phyloP scores from a whole-genome alignment of 1,140 invertebrate genomes.

The Subanguina moxae region DNA sequence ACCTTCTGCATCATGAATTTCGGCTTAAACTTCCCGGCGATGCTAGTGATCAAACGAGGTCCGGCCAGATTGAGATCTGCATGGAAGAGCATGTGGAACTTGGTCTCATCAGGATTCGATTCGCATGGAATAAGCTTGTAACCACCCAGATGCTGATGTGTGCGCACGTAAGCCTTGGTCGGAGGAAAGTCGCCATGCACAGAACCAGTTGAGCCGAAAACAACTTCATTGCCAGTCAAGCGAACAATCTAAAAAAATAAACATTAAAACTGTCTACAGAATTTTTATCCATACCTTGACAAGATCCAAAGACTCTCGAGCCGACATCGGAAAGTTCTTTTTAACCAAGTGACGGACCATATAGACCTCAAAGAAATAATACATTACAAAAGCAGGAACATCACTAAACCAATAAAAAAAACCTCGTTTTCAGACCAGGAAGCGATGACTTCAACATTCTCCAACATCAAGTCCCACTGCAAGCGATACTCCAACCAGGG shows the following conservation, averaged over 20 bases:
- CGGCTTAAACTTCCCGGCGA: conserved; percentile 22
- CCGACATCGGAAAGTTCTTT: conserved; percentile 5
- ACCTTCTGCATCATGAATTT: conserved; percentile 25
- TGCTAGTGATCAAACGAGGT: background rate
- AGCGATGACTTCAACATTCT: background rate
- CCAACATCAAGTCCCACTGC: conserved; percentile 19
- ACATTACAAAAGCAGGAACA: no score
- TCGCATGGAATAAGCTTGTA: conserved; percentile 20
- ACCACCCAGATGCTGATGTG: conserved; percentile 27
- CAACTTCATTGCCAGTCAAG: background rate
- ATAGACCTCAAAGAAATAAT: conserved; percentile 2
- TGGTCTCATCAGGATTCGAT: background rate
- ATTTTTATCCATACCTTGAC: conserved; percentile 10
- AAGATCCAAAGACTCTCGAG: conserved; percentile 20
- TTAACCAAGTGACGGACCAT: conserved; percentile 20
- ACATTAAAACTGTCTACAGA: background rate
- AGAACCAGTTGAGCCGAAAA: conserved; percentile 21
- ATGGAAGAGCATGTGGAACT: conserved; percentile 26
- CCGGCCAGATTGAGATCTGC: conserved; percentile 19
- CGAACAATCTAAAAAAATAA: background rate
- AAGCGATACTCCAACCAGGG: conserved; percentile 17
- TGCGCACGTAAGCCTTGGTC: conserved; percentile 18
- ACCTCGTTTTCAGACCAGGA: conserved; percentile 1
- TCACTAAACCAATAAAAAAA: background rate
- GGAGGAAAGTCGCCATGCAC: conserved; percentile 8